phyloP scores from a whole-genome alignment of 2,797 vertebrate genomes.

The Anomalospiza imberbis region DNA sequence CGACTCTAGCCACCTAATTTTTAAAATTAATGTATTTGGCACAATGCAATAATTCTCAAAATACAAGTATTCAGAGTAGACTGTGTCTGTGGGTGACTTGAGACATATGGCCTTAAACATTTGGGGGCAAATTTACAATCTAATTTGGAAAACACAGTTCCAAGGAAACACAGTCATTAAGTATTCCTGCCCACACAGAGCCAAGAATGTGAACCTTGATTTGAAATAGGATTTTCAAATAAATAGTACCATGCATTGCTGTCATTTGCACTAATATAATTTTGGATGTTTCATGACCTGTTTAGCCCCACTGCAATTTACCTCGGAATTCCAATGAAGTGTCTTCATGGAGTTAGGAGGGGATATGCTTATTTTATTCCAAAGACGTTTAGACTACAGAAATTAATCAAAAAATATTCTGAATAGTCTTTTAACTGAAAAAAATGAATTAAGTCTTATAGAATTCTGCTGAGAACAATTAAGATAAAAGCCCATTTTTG shows the following conservation, averaged over 20 bases:
- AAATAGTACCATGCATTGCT: conserved; percentile 10
- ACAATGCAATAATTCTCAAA: conserved; percentile 29
- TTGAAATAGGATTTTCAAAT: conserved; percentile 51
- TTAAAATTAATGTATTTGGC: conserved; percentile 49
- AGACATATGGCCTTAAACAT: conserved; percentile 58
- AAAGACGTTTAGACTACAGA: background rate
- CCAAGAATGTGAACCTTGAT: conserved; percentile 12
- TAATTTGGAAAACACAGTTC: conserved; percentile 58
- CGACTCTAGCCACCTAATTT: conserved; percentile 26
- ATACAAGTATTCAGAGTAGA: conserved; percentile 30
- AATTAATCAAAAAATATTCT: conserved; percentile 30
- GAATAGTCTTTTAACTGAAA: background rate
- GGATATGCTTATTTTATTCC: background rate
- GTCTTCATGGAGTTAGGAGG: background rate
- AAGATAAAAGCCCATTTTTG: conserved; percentile 38
- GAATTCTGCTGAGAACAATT: conserved; percentile 11
- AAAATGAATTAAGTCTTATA: background rate
- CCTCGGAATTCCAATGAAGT: background rate
- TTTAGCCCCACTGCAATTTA: background rate
- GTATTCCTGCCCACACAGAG: conserved; percentile 46
- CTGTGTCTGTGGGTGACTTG: conserved; percentile 44
- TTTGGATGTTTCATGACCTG: conserved; percentile 21
- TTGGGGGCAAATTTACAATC: conserved; percentile 59
- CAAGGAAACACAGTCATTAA: conserved; percentile 50
- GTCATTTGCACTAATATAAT: conserved; percentile 19